These are phyloP conservation scores for Bugulina stolonifera DNA, from an alignment of 2,888 invertebrate species.

Conservation along the genomic window DNA sequence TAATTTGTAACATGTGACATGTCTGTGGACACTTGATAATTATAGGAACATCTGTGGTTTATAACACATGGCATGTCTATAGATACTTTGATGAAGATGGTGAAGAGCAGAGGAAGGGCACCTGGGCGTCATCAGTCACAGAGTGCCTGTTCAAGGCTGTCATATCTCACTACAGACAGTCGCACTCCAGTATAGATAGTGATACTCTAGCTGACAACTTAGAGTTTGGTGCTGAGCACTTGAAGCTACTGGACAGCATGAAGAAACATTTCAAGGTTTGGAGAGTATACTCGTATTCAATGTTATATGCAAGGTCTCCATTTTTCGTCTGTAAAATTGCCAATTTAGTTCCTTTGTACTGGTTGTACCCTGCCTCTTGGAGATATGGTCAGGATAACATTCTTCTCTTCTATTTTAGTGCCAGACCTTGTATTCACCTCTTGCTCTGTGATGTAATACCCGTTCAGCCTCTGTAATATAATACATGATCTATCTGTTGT, in stretches of 20 bases:
- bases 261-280: constrained; percentile 63
- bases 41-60: too few relatives aligned
- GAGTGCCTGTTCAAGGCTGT: constrained; percentile 60
- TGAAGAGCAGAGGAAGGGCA: constrained; percentile 56
- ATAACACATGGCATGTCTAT: too few relatives aligned
- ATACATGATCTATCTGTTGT: neutral
- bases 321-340: too few relatives aligned
- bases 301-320: too few relatives aligned
- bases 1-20: too few relatives aligned
- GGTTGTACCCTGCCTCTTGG: too few relatives aligned
- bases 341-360: too few relatives aligned
- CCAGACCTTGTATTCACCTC: neutral
- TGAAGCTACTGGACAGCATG: constrained; percentile 59
- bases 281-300: neutral
- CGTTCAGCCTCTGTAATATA: neutral
- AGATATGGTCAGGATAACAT: neutral
- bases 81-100: constrained; percentile 26
- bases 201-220: neutral
- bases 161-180: constrained; percentile 29
- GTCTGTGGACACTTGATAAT: too few relatives aligned
- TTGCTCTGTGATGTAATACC: neutral
- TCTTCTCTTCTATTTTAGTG: neutral
- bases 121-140: constrained; percentile 62
- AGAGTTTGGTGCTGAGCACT: constrained; percentile 42
- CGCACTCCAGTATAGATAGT: neutral